Conservation (phyloP, 2,113 vertebrate genomes). For the Tychaedon coryphoeus region DNA sequence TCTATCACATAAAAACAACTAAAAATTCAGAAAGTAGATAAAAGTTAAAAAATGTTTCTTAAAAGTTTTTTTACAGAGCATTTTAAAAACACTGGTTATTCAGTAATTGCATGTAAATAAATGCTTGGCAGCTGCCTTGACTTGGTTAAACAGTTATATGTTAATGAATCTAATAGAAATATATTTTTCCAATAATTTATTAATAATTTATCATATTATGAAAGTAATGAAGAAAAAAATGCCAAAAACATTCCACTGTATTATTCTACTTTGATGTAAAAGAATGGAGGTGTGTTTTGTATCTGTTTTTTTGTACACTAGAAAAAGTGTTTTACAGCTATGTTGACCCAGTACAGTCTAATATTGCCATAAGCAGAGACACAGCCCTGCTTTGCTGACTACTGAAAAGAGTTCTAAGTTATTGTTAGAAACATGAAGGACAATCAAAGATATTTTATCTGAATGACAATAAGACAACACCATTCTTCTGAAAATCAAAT, state of each 20-base stretch:
- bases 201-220: background rate
- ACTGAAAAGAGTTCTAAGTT: background rate
- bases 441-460: background rate
- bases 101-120: background rate
- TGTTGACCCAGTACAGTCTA: background rate
- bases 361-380: background rate
- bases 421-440: background rate
- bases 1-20: background rate
- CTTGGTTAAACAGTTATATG: background rate
- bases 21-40: background rate
- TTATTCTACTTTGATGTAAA: background rate
- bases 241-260: background rate
- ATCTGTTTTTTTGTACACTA: background rate
- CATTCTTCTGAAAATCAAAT: background rate
- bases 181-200: background rate
- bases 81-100: background rate
- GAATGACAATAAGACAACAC: background rate
- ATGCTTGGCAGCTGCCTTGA: background rate
- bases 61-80: background rate
- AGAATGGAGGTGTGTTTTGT: background rate
- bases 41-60: background rate
- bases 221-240: background rate
- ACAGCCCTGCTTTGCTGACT: background rate
- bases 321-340: background rate
- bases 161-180: background rate